These are phyloP conservation scores for Scaptomyza reducta DNA, from an alignment of 2,888 invertebrate genomes.

Conservation along the genomic window DNA sequence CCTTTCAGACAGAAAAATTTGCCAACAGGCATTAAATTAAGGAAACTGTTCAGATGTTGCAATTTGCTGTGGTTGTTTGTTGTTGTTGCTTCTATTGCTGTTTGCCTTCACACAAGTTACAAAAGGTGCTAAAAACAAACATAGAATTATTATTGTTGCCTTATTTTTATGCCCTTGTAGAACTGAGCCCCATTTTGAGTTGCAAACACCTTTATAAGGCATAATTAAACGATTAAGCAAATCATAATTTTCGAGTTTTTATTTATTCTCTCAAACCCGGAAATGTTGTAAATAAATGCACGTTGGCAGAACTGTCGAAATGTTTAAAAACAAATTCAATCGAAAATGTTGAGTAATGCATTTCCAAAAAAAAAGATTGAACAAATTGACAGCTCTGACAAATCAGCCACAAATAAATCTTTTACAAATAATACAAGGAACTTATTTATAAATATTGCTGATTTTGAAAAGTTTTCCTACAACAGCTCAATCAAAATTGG, in stretches of 20 bases:
- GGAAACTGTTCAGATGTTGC: background rate
- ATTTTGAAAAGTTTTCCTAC: background rate
- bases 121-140: constrained; percentile 20
- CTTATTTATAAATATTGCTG: background rate
- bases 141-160: constrained; percentile 14
- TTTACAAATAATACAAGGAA: background rate
- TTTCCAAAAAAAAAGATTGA: constrained; percentile 3
- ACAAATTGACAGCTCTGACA: background rate
- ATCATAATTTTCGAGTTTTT: background rate
- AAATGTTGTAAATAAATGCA: constrained; percentile 10
- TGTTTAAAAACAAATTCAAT: constrained; percentile 4
- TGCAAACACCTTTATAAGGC: background rate
- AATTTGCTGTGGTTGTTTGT: constrained; percentile 18
- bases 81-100: constrained; percentile 22
- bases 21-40: constrained; percentile 13
- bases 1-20: constrained; percentile 41
- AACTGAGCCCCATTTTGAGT: constrained; percentile 1
- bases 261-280: constrained; percentile 9
- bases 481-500: background rate
- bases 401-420: background rate
- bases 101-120: constrained; percentile 63
- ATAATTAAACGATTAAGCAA: background rate
- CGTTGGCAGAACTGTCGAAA: constrained; percentile 2
- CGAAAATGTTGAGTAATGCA: background rate
- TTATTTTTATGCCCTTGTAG: constrained; percentile 22